Evolutionary conservation across 92 coral and sea anemone species (phyloP).

Genomic region (Phenganax stokvisi): DNA sequence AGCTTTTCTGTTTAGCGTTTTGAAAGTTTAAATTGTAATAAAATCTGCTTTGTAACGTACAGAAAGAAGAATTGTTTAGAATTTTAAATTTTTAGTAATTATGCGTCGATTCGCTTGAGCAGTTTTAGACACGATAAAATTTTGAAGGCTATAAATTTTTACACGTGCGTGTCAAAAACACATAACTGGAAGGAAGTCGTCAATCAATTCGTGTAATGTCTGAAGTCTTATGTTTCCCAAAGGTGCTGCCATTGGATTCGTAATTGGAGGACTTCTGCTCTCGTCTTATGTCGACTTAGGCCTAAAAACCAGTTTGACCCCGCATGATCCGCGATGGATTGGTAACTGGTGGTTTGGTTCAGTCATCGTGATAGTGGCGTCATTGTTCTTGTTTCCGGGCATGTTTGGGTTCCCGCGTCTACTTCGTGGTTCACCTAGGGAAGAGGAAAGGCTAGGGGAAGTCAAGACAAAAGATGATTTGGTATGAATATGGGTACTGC

Average conservation of each 20-base stretch:
- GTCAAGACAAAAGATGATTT: slow-evolving; percentile 27
- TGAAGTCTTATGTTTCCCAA: too few species aligned
- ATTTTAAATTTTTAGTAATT: too few species aligned
- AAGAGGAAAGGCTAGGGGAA: slow-evolving; percentile 30
- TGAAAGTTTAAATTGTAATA: too few species aligned
- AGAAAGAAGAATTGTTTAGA: too few species aligned
- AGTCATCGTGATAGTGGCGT: slow-evolving; percentile 40
- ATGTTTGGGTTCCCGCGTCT: slow-evolving; percentile 60
- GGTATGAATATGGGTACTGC: neutral
- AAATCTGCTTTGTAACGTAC: too few species aligned
- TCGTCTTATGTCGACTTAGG: slow-evolving; percentile 70
- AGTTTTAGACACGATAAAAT: too few species aligned
- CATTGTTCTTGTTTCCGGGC: slow-evolving; percentile 50
- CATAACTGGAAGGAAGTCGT: too few species aligned
- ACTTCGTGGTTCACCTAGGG: slow-evolving; percentile 53
- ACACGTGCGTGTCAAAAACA: too few species aligned
- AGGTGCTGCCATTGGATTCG: slow-evolving; percentile 70
- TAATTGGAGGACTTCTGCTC: slow-evolving; percentile 57
- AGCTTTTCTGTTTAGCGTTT: too few species aligned
- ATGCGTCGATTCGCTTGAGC: too few species aligned
- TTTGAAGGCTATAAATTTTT: too few species aligned
- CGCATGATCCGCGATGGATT: slow-evolving; percentile 62
- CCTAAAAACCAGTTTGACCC: slow-evolving; percentile 56
- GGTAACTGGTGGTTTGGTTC: slow-evolving; percentile 98
- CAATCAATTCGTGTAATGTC: too few species aligned